phyloP scores from a whole-genome alignment of 2,113 vertebrate genomes.

The Engraulis encrasicolus region DNA sequence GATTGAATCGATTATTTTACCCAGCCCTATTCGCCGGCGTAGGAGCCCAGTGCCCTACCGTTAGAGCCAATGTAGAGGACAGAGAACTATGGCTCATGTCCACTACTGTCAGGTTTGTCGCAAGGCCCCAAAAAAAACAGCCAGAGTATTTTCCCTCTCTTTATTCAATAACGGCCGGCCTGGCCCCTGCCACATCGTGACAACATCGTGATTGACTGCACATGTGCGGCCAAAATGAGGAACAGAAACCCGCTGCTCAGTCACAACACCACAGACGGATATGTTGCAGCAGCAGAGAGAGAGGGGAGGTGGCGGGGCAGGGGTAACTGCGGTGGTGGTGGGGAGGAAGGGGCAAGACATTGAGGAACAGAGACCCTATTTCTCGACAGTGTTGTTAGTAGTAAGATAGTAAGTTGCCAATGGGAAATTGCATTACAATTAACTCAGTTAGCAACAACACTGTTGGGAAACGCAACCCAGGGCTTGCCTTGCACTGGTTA shows the following conservation, averaged over 20 bases:
- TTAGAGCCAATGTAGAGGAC: too few species aligned
- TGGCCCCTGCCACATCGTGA: background rate
- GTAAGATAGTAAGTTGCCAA: too few species aligned
- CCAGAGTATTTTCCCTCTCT: background rate
- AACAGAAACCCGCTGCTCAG: conserved; percentile 28
- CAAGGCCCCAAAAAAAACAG: conserved; percentile 14
- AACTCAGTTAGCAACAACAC: too few species aligned
- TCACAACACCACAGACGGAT: background rate
- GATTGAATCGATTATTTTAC: too few species aligned
- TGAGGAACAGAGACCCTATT: too few species aligned
- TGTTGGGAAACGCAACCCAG: background rate
- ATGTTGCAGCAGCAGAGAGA: background rate
- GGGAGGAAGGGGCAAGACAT: too few species aligned
- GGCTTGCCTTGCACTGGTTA: background rate
- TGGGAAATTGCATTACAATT: too few species aligned
- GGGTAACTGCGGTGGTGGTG: too few species aligned
- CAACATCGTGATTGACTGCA: background rate
- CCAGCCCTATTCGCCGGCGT: too few species aligned
- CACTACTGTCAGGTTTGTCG: background rate
- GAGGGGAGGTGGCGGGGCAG: background rate
- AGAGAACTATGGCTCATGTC: background rate
- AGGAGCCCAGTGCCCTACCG: too few species aligned
- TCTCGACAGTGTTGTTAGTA: too few species aligned
- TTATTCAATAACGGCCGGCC: conserved; percentile 1
- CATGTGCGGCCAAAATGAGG: conserved; percentile 26